Percentiles rank a stretch among this genome's conserved stretches.
phyloP scores from a whole-genome alignment of 2,797 vertebrate species.

The Rhadinocentrus ornatus region DNA sequence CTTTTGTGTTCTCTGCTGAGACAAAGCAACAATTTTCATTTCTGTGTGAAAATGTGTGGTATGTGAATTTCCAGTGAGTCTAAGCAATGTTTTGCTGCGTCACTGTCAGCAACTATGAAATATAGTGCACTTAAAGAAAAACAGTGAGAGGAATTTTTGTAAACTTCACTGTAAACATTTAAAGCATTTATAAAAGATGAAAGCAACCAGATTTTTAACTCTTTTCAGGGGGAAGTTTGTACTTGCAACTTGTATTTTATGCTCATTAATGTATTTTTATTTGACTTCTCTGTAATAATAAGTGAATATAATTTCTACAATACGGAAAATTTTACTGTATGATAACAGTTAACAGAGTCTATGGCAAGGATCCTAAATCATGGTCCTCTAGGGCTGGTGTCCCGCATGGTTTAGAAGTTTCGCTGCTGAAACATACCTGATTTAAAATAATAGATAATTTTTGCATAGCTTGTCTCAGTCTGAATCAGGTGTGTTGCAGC shows the following conservation, averaged over 20 bases:
- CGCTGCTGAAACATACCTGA: too few species aligned
- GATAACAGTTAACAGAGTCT: too few species aligned
- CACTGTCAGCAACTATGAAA: neutral
- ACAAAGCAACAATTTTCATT: constrained; percentile 18
- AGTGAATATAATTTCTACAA: too few species aligned
- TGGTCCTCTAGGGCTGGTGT: too few species aligned
- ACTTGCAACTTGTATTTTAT: neutral
- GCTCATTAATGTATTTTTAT: neutral
- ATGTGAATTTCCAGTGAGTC: too few species aligned
- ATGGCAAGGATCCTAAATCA: too few species aligned
- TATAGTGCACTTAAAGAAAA: neutral
- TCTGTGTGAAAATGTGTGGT: neutral
- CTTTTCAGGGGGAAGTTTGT: neutral
- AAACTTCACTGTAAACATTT: neutral
- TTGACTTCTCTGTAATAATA: too few species aligned
- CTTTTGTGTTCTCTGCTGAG: constrained; percentile 35
- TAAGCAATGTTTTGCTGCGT: neutral
- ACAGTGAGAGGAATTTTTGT: neutral
- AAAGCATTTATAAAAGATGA: neutral
- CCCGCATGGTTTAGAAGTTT: too few species aligned
- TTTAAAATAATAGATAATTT: too few species aligned
- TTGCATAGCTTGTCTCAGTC: too few species aligned
- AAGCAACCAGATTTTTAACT: neutral
- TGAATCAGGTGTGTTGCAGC: too few species aligned
- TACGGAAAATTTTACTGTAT: too few species aligned